Evolutionary conservation across 2,113 vertebrate species (phyloP), one percentile per base, ranked within the genome.

Genomic region (Alexandromys fortis): DNA sequence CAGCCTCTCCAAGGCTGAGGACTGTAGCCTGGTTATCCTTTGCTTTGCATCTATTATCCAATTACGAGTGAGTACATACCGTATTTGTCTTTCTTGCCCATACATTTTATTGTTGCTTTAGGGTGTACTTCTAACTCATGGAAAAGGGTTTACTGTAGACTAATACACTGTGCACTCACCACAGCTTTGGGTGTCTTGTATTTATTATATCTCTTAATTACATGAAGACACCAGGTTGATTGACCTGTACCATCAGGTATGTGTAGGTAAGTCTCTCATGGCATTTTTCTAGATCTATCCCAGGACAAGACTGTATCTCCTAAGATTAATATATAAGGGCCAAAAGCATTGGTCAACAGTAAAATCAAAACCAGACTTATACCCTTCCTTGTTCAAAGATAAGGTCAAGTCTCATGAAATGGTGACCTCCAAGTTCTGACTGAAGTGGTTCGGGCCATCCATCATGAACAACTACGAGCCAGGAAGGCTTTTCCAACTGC

Each of bases 371-470:
- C 0, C 33, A 72, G 22, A 89, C 35, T 45, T 22, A 73, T 4
- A 19, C 17, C 76, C 21, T 35, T 38, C 21, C 3, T 0, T n/a
- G 24, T 19, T 22, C 45, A 67, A 85, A 28, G 82, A 26, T 38
- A 79, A 97, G 68, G 28, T 33, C 86, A 83, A 42, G 65, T 79
- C 14, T 58, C 45, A 89, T n/a, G 24, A 90, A 92, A 91, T 26
- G 55, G 55, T 9, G 24, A 47, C 30, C 72, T 38, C 88, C 70
- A 75, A 49, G 35, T 88, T 35, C 70, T 9, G 33, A 81, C 28
- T 22, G 4, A 33, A 35, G 9, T 35, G 28, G 33, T 68, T 58
- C 86, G 2, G 16, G 14, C 49, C 22, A 45, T 35, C 49, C 17
- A 38, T 28, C 30, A 16, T 1, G 7, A 61, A 38, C 35, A 78